Evolutionary conservation across 2,888 invertebrate species (phyloP).

Genomic region (Asteroscopus sphinx): DNA sequence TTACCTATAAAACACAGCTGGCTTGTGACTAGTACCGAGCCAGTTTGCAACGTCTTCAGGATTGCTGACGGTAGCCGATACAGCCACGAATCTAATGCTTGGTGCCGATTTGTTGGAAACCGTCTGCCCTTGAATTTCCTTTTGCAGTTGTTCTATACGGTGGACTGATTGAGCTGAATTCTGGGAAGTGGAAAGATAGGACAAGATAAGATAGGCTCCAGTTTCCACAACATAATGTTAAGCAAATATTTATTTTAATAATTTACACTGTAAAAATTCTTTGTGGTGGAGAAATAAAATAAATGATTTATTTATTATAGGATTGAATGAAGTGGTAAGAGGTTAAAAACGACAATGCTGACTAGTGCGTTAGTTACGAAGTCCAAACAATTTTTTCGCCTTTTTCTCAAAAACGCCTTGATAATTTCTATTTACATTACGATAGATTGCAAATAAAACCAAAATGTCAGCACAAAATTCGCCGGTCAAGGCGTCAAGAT

Average conservation of each 20-base stretch:
- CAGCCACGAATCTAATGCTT: constrained; percentile 92
- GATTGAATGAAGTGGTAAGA: too few species aligned
- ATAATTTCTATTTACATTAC: constrained; percentile 7
- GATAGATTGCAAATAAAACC: constrained; percentile 22
- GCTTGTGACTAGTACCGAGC: constrained; percentile 88
- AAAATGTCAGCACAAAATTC: constrained; percentile 78
- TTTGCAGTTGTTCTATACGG: constrained; percentile 78
- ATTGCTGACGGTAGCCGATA: constrained; percentile 95
- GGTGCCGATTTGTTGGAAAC: constrained; percentile 57
- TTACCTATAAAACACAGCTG: constrained; percentile 89
- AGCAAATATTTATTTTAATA: too few species aligned
- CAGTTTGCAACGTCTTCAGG: constrained; percentile 93
- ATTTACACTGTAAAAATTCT: too few species aligned
- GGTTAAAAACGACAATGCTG: too few species aligned
- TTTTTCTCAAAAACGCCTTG: constrained; percentile 17
- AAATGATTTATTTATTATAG: too few species aligned
- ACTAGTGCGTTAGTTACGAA: too few species aligned
- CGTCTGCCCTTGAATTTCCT: constrained; percentile 65
- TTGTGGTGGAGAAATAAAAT: too few species aligned
- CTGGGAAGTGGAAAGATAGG: constrained; percentile 53
- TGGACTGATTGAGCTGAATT: constrained; percentile 79
- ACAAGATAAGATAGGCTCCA: too few species aligned
- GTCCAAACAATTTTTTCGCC: too few species aligned
- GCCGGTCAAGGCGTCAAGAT: constrained; percentile 73
- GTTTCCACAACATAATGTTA: too few species aligned